phyloP scores from a whole-genome alignment of 1,140 invertebrate genomes.

The Vanessa atalanta region DNA sequence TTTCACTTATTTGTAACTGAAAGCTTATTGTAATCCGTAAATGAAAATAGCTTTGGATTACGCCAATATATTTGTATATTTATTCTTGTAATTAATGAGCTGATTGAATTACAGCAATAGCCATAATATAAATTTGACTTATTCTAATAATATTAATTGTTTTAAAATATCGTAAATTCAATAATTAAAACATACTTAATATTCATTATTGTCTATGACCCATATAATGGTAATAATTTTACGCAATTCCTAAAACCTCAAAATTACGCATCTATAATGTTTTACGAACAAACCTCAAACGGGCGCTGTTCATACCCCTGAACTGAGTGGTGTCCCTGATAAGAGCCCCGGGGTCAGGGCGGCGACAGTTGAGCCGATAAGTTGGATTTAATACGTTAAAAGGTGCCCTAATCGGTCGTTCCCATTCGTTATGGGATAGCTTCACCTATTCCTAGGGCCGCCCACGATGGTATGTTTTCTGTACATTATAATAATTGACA shows the following conservation, averaged over 20 bases:
- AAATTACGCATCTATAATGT: neutral
- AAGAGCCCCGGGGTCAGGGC: conserved; percentile 64
- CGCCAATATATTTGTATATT: too few relatives aligned
- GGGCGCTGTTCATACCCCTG: conserved; percentile 36
- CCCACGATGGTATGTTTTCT: neutral
- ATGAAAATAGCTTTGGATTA: too few relatives aligned
- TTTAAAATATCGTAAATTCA: too few relatives aligned
- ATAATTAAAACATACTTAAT: too few relatives aligned
- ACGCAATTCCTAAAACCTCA: neutral
- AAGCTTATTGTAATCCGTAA: too few relatives aligned
- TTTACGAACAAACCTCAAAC: conserved; percentile 45
- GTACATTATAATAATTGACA: conserved; percentile 1
- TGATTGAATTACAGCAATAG: too few relatives aligned
- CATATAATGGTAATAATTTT: too few relatives aligned
- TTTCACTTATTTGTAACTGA: neutral
- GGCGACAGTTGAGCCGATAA: conserved; percentile 70
- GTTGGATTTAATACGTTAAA: conserved; percentile 78
- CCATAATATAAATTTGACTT: too few relatives aligned
- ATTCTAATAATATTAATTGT: too few relatives aligned
- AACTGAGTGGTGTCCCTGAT: conserved; percentile 65
- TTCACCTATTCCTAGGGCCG: conserved; percentile 41
- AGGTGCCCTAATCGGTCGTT: conserved; percentile 76
- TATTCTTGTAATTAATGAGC: too few relatives aligned
- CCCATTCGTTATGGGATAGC: conserved; percentile 68
- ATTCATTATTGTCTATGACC: too few relatives aligned